Evolutionary conservation across 2,888 invertebrate genomes (phyloP).

Genomic region (Apocheima hispidaria): DNA sequence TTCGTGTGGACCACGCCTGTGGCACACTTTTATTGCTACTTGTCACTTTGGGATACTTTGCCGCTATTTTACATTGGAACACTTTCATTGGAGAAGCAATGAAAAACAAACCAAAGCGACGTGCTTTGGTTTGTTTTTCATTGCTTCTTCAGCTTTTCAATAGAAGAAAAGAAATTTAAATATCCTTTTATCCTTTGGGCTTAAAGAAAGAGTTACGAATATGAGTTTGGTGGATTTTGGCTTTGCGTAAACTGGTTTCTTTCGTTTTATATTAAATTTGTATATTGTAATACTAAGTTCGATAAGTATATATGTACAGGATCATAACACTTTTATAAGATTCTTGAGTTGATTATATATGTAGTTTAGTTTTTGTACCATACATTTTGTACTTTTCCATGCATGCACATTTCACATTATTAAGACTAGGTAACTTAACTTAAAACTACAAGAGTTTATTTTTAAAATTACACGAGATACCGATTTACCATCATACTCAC

Average conservation of each 20-base stretch:
- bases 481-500: too few species aligned
- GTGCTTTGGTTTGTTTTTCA: constrained; percentile 14
- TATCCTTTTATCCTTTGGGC: constrained; percentile 42
- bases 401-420: too few species aligned
- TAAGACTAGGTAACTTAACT: too few species aligned
- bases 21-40: constrained; percentile 52
- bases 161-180: constrained; percentile 40
- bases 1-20: constrained; percentile 55
- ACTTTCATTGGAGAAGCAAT: constrained; percentile 17
- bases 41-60: constrained; percentile 22
- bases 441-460: too few species aligned
- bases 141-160: constrained; percentile 24
- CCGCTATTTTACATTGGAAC: constrained; percentile 1
- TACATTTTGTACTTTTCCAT: too few species aligned
- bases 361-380: too few species aligned
- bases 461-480: too few species aligned
- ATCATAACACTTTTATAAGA: too few species aligned
- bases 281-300: not conserved
- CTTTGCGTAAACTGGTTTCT: not conserved
- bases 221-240: constrained; percentile 3
- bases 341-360: too few species aligned
- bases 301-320: too few species aligned
- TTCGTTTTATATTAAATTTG: not conserved
- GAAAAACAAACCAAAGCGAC: constrained; percentile 14
- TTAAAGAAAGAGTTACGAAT: constrained; percentile 17